phyloP scores from a whole-genome alignment of 2,797 vertebrate species.

The Dryobates pubescens region DNA sequence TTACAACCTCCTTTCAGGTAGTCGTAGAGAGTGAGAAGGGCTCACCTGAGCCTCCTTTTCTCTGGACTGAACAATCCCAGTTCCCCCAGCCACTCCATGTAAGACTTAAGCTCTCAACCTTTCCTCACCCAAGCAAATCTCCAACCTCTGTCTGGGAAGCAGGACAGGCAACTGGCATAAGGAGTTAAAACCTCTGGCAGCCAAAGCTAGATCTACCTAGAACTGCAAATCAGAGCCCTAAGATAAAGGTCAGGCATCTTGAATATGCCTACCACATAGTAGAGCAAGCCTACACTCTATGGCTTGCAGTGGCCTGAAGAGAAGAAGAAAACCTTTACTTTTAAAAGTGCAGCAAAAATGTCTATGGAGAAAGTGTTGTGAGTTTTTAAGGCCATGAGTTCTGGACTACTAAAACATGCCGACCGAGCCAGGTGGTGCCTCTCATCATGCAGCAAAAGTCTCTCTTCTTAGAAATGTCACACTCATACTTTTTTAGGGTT shows the following conservation, averaged over 20 bases:
- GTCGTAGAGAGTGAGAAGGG: not conserved
- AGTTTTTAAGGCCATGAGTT: constrained; percentile 22
- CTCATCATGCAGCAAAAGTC: constrained; percentile 7
- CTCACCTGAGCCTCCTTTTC: not conserved
- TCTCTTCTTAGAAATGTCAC: not conserved
- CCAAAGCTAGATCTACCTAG: not conserved
- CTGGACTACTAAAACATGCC: not conserved
- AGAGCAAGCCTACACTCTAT: constrained; percentile 49
- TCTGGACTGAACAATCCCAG: not conserved
- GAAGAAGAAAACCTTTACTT: constrained; percentile 56
- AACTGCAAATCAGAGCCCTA: constrained; percentile 9
- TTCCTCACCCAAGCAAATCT: not conserved
- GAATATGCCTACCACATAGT: constrained; percentile 9
- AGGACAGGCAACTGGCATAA: not conserved
- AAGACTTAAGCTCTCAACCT: not conserved
- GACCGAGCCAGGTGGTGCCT: constrained; percentile 9
- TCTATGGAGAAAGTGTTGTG: constrained; percentile 34
- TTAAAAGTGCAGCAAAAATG: constrained; percentile 65
- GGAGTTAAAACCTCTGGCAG: not conserved
- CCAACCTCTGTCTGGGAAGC: not conserved
- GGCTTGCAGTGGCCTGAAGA: constrained; percentile 63
- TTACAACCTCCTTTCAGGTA: not conserved
- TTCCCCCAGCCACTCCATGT: not conserved
- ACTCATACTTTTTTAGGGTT: constrained; percentile 69
- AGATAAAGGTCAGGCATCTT: not conserved